Evolutionary conservation across 1,140 invertebrate species (phyloP), one percentile per base, ranked within the genome.

Genomic region (Procambarus virginalis): DNA sequence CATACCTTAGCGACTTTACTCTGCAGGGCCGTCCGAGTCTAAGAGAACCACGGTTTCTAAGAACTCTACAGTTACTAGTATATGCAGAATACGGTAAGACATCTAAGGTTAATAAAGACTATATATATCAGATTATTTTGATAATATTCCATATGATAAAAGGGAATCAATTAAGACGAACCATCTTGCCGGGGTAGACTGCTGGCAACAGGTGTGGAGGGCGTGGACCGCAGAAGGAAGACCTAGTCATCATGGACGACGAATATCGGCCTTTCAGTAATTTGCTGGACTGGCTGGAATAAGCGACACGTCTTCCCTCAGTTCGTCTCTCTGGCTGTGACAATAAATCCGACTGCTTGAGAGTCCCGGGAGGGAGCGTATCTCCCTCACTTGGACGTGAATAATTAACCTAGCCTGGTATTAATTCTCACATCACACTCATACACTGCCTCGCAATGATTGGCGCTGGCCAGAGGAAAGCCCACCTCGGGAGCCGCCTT

Each of bases 381-480:
- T 84, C 70, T 76, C 82, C 46, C 80, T 84, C 82, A 84, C 76
- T 84, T n/a, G n/a, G 75, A 70, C 48, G 46, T 51, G 68, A 75
- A 86, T 86, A 86, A 86, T 86, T 79, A 86, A 79, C 85, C 85
- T n/a, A n/a, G n/a, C n/a, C n/a, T 79, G 58, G 85, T 77, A 86
- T 86, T 86, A 79, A 86, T 64, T 86, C 85, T 79, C 85, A 46
- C n/a, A 55, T 79, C 76, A 64, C 46, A 70, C 85, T 86, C 85
- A 86, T 86, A n/a, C n/a, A n/a, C n/a, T 86, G 80, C 85, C 85
- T 86, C 85, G 85, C 85, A 86, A 86, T 86, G 85, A 86, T 86
- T 86, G 85, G 76, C 85, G 80, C 85, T 86, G 85, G 55, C 85
- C 85, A 79, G 55, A 75, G 82, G 70, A 75, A 84, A 64, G 55